Base-by-base conservation (phyloP, 2,113 vertebrate species). In the Haemorhous mexicanus region DNA sequence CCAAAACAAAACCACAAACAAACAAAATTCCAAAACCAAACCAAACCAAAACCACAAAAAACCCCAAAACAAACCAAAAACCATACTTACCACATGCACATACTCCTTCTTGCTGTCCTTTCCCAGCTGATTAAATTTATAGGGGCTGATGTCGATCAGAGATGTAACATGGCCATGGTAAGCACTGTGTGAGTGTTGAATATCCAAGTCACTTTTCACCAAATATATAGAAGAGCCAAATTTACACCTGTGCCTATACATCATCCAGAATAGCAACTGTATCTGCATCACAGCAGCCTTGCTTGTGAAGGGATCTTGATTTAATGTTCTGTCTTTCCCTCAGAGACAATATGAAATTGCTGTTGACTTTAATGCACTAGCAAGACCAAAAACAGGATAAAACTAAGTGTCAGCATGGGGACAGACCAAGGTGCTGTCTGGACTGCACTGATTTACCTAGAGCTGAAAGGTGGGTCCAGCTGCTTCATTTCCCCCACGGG, bases 131-230 rank as follows among this genome's bases (percentile, higher is more conserved):
- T 98, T 98, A 98, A 99, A 99, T 98, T 99, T 99, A 93, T 99
- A 99, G 6, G 99, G 99, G 92, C 99, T 99, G 97, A 99, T 99
- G 96, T 99, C 98, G 91, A 99, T 99, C 97, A 99, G 98, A 46
- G 99, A 99, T 14, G 99, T 98, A 69, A 99, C 91, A 69, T 99
- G 99, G 72, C 99, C 99, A 78, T 99, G 99, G 95, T 99, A 99
- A 86, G 99, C 99, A 95, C 99, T 99, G 97, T 61, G 92, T 88
- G 85, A 97, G 86, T 90, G 78, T 95, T 72, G 76, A 81, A 91
- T 88, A 93, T 70, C 16, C 14, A 93, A 95, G 84, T 96, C 88
- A 95, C 44, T 96, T 94, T 87, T 73, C 67, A 59, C 30, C 64
- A 83, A 61, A 89, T 19, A 11, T 61, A 84, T 13, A 84, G 19